Base-by-base conservation (phyloP, 2,113 vertebrate species). In the Oncorhynchus nerka region DNA sequence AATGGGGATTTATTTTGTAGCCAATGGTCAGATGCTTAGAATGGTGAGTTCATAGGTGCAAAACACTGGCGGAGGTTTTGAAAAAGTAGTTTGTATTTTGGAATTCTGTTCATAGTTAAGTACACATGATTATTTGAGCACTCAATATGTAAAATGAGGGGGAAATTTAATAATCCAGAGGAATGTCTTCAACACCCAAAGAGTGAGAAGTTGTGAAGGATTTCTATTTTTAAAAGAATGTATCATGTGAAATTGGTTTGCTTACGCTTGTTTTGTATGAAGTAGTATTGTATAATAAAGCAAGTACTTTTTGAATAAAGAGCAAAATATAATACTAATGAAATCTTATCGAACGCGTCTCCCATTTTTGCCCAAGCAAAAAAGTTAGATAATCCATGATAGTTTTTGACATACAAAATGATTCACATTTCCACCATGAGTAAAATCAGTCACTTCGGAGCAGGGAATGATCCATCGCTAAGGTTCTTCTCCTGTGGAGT, bases 261-360 rank as follows among this genome's bases (percentile, higher is more conserved):
- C 95, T 96, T 94, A 93, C 95, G 95, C 95, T 96, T 93, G 93
- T 97, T 99, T 99, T 95, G 90, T 97, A 98, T 94, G 94, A 97
- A 96, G 94, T 96, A 94, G 94, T 95, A 95, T 93, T 95, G 94
- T 96, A 95, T 94, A 95, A 95, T 95, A 75, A 95, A 95, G 94
- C 93, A 94, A 94, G 94, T 95, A 91, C 84, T 95, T 96, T 96
- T 94, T 92, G 93, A 97, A 96, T 93, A 95, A 93, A 97, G 95
- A 98, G 97, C 97, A 97, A 98, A 97, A 98, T 98, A 98, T 96
- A 93, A 93, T 96, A 97, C 94, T 94, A 96, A 96, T 96, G 92
- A 95, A 96, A 95, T 91, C 92, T 91, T 93, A 95, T 92, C 92
- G 80, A 72, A 34, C 32, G 90, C 87, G 87, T 79, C 62, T 26